Conservation (phyloP, 2,888 invertebrate genomes). For the Salticus scenicus region DNA sequence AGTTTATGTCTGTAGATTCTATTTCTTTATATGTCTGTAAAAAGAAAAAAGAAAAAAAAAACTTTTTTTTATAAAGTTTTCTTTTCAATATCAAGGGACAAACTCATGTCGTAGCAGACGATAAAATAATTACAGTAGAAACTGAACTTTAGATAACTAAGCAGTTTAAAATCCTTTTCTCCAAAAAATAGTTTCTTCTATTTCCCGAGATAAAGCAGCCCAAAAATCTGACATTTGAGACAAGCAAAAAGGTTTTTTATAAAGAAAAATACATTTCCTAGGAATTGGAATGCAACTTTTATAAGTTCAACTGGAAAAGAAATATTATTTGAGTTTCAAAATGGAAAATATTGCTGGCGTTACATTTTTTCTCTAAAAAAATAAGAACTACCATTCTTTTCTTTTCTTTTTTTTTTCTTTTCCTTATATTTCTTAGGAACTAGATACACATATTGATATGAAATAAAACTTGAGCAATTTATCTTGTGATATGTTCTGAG, state of each 20-base stretch:
- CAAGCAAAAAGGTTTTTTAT: background rate
- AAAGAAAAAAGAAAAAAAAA: too few relatives aligned
- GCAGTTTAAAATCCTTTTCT: too few relatives aligned
- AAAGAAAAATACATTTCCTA: background rate
- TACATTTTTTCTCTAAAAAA: background rate
- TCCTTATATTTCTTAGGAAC: background rate
- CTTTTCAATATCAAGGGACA: too few relatives aligned
- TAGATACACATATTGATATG: slow-evolving; percentile 13
- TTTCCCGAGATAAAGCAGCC: background rate
- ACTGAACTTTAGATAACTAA: background rate
- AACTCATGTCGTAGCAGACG: background rate
- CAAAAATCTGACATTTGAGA: slow-evolving; percentile 13
- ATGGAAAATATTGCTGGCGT: slow-evolving; percentile 16
- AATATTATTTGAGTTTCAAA: slow-evolving; percentile 19
- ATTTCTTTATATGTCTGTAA: too few relatives aligned
- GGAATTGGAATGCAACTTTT: slow-evolving; percentile 6
- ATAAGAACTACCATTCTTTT: background rate
- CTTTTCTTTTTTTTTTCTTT: background rate
- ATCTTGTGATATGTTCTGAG: background rate
- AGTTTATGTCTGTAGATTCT: too few relatives aligned
- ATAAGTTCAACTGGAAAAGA: slow-evolving; percentile 19
- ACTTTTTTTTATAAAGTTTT: too few relatives aligned
- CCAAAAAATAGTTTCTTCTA: background rate
- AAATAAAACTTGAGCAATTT: slow-evolving; percentile 9
- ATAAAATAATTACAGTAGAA: background rate